Evolutionary conservation across 2,888 invertebrate genomes (phyloP).

Genomic region (Lissonota sp.): DNA sequence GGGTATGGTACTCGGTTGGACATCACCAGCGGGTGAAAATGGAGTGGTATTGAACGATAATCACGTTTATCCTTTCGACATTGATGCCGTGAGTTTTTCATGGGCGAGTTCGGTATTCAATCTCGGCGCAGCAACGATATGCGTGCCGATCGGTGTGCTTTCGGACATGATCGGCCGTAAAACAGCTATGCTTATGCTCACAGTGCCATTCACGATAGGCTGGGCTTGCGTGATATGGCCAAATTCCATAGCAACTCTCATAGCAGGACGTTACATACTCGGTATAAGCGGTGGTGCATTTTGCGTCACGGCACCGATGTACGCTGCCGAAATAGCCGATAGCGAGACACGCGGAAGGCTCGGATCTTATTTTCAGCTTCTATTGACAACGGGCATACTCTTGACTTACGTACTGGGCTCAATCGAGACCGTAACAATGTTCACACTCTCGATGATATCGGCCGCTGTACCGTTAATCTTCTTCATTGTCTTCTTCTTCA

Average conservation of each 20-base stretch:
- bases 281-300: conserved; percentile 92
- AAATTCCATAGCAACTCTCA: conserved; percentile 86
- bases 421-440: conserved; percentile 82
- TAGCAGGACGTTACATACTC: conserved; percentile 88
- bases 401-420: conserved; percentile 90
- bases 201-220: conserved; percentile 89
- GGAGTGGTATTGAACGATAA: conserved; percentile 68
- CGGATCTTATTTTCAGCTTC: conserved; percentile 94
- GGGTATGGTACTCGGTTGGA: conserved; percentile 92
- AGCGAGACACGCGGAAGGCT: conserved; percentile 92
- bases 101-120: conserved; percentile 90
- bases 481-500: conserved; percentile 89
- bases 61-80: conserved; percentile 85
- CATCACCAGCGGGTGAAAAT: conserved; percentile 88
- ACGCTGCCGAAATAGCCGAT: conserved; percentile 94
- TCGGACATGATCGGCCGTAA: conserved; percentile 91
- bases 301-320: conserved; percentile 93
- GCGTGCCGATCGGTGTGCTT: conserved; percentile 89
- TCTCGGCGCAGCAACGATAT: conserved; percentile 89
- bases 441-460: conserved; percentile 88
- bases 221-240: conserved; percentile 91
- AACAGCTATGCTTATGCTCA: conserved; percentile 87
- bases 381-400: conserved; percentile 93
- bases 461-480: conserved; percentile 89
- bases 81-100: conserved; percentile 85